phyloP scores from a whole-genome alignment of 2,888 invertebrate genomes.

The Myathropa florea region DNA sequence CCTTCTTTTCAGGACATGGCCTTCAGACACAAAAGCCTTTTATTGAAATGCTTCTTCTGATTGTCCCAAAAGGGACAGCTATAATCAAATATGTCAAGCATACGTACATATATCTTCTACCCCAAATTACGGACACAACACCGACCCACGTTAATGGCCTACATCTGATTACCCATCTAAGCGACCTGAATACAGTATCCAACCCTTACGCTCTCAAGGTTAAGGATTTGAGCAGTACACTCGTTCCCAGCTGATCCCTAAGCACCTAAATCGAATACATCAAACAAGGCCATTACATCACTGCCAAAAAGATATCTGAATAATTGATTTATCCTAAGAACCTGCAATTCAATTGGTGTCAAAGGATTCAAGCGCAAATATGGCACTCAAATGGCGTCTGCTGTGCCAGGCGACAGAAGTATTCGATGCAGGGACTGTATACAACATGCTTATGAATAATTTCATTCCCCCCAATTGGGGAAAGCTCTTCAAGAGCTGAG shows the following conservation, averaged over 20 bases:
- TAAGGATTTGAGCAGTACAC: not conserved
- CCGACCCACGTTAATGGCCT: not conserved
- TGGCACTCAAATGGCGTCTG: not conserved
- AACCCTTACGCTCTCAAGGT: not conserved
- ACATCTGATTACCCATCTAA: not conserved
- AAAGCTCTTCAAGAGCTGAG: not conserved
- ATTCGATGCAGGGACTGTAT: not conserved
- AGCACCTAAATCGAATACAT: not conserved
- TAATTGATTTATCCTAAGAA: slow-evolving; percentile 21
- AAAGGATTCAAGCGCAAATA: slow-evolving; percentile 1
- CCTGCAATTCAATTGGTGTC: slow-evolving; percentile 21
- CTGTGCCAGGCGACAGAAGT: not conserved
- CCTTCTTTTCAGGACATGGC: not conserved
- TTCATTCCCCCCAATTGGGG: not conserved
- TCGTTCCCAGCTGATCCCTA: not conserved
- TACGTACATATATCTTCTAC: not conserved
- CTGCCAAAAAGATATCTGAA: not conserved
- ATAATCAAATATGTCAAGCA: not conserved
- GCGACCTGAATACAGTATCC: not conserved
- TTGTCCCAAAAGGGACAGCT: not conserved
- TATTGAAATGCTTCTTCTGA: not conserved
- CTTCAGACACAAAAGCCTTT: not conserved
- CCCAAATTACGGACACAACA: not conserved
- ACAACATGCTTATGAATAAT: slow-evolving; percentile 8
- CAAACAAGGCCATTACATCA: not conserved